Evolutionary conservation across 2,888 invertebrate genomes (phyloP).

Genomic region (Pheosia tremula): DNA sequence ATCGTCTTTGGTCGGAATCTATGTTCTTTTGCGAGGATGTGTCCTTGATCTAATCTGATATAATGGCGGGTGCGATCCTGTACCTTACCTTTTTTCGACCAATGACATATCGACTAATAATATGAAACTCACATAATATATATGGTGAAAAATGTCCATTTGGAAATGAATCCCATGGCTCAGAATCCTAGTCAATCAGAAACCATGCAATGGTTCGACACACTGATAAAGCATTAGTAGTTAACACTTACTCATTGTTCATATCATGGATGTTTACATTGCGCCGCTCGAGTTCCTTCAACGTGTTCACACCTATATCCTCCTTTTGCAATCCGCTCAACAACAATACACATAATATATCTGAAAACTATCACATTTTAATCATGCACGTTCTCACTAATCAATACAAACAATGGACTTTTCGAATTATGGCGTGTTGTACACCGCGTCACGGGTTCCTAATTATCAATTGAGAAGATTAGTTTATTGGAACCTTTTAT

Average conservation of each 20-base stretch:
- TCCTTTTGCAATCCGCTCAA: slow-evolving; percentile 74
- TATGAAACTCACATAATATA: slow-evolving; percentile 1
- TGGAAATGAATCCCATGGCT: not conserved
- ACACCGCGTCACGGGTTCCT: not conserved
- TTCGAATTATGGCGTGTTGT: not conserved
- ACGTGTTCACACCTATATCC: slow-evolving; percentile 61
- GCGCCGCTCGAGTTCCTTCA: slow-evolving; percentile 64
- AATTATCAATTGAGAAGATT: slow-evolving; percentile 45
- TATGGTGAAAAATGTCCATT: not conserved
- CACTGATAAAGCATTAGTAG: slow-evolving; percentile 19
- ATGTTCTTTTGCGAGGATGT: too few species aligned
- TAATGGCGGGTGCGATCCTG: too few species aligned
- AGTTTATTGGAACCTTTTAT: slow-evolving; percentile 73
- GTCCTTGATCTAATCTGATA: too few species aligned
- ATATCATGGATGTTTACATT: slow-evolving; percentile 68
- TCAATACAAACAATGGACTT: too few species aligned
- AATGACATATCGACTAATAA: not conserved
- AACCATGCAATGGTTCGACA: slow-evolving; percentile 1
- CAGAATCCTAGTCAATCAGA: not conserved
- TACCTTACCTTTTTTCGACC: too few species aligned
- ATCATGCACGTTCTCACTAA: slow-evolving; percentile 22
- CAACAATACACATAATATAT: slow-evolving; percentile 72
- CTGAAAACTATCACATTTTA: slow-evolving; percentile 60
- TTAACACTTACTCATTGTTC: slow-evolving; percentile 65
- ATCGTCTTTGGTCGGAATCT: too few species aligned